These are phyloP conservation scores for Drosophila auraria DNA, from an alignment of 1,140 invertebrate species.

Conservation along the genomic window DNA sequence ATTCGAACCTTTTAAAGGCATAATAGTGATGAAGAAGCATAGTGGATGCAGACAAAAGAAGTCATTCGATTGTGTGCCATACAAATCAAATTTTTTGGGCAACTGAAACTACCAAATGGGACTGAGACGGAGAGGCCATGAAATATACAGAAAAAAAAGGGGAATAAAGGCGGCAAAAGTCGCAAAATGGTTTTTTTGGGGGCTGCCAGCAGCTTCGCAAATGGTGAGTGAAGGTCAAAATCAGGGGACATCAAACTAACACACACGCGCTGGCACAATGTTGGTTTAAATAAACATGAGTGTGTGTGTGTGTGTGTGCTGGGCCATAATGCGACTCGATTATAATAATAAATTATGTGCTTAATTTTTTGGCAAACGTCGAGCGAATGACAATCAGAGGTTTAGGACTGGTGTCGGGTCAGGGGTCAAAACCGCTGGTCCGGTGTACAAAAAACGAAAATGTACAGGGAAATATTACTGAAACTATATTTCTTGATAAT, in stretches of 20 bases:
- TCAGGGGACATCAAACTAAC: conserved; percentile 37
- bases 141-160: not conserved
- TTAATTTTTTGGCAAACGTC: conserved; percentile 50
- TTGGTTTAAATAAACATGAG: conserved; percentile 6
- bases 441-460: not conserved
- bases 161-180: conserved; percentile 31
- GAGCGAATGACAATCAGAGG: conserved; percentile 22
- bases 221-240: conserved; percentile 70
- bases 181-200: conserved; percentile 7
- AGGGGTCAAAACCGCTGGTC: conserved; percentile 10
- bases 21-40: not conserved
- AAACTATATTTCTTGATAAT: not conserved
- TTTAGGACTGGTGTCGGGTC: conserved; percentile 12
- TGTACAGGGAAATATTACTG: not conserved
- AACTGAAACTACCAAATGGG: conserved; percentile 6
- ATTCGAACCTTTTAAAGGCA: not conserved
- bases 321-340: conserved; percentile 46
- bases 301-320: conserved; percentile 9
- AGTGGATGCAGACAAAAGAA: conserved; percentile 13
- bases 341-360: conserved; percentile 54
- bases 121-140: not conserved
- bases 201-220: conserved; percentile 43
- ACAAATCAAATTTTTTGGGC: conserved; percentile 42
- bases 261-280: conserved; percentile 16
- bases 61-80: conserved; percentile 39